Conservation (phyloP, 2,797 vertebrate species). For the Rhinoraja longicauda region DNA sequence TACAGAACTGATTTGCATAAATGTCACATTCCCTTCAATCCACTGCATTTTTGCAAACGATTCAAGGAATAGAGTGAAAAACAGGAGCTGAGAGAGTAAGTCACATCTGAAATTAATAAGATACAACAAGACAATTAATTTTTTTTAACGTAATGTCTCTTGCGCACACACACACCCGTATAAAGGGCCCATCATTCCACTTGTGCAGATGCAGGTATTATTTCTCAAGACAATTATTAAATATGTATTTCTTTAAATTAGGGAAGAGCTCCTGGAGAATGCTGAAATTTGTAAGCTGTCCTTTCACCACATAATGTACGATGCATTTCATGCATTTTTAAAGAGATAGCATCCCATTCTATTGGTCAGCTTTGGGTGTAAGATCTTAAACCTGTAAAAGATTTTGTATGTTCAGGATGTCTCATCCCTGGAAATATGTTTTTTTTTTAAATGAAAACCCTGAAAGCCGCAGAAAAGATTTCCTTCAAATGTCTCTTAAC, state of each 20-base stretch:
- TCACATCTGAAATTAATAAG: background rate
- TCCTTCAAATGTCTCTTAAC: background rate
- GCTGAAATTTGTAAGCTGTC: background rate
- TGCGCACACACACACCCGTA: no score
- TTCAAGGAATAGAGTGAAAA: background rate
- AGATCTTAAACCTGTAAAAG: background rate
- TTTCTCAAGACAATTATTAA: background rate
- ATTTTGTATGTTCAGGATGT: background rate
- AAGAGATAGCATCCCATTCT: background rate
- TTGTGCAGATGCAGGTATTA: background rate
- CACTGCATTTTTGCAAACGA: background rate
- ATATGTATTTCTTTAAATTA: slow-evolving; percentile 26
- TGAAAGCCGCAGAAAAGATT: background rate
- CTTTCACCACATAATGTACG: background rate
- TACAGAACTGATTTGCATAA: slow-evolving; percentile 37
- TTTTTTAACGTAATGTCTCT: background rate
- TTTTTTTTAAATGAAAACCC: background rate
- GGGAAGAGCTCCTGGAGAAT: background rate
- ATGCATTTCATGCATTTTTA: slow-evolving; percentile 30
- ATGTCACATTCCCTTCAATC: slow-evolving; percentile 32
- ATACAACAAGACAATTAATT: slow-evolving; percentile 1
- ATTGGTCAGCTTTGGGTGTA: background rate
- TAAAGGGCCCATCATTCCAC: background rate
- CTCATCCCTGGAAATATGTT: background rate
- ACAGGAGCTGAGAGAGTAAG: background rate